These are phyloP conservation scores for Hemichromis elongatus DNA, from an alignment of 2,113 vertebrate genomes.

Conservation along the genomic window DNA sequence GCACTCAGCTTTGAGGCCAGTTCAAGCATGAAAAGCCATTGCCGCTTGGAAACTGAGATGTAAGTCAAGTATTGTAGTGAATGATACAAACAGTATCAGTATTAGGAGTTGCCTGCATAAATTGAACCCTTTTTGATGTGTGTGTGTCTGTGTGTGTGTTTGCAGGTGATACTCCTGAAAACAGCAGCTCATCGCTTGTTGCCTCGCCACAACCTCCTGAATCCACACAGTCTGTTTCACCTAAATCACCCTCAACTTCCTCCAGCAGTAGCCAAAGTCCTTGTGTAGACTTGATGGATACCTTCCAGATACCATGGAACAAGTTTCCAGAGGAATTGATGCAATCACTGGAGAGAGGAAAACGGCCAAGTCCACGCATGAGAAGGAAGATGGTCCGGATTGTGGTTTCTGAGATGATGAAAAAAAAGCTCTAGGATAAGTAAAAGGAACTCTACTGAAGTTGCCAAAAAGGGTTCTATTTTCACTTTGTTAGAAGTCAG, in stretches of 20 bases:
- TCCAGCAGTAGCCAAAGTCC: not conserved
- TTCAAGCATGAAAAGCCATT: constrained; percentile 24
- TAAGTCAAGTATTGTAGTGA: not conserved
- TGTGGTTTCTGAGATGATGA: constrained; percentile 22
- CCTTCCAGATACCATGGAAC: constrained; percentile 26
- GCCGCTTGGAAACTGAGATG: constrained; percentile 29
- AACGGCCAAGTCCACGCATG: not conserved
- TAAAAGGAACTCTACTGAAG: too few relatives aligned
- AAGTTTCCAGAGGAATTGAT: constrained; percentile 35
- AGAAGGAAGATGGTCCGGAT: constrained; percentile 22
- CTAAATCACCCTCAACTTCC: not conserved
- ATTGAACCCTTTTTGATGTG: not conserved
- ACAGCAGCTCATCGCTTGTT: not conserved
- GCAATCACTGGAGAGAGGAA: constrained; percentile 24
- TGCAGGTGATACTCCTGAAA: not conserved
- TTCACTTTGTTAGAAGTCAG: too few relatives aligned
- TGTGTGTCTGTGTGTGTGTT: not conserved
- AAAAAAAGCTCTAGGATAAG: not conserved
- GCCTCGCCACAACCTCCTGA: not conserved
- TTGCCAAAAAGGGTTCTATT: too few relatives aligned
- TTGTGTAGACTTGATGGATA: not conserved
- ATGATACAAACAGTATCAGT: not conserved
- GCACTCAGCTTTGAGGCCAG: constrained; percentile 23
- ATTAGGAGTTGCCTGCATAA: not conserved
- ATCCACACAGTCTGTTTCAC: not conserved